Base-by-base conservation (phyloP, 2,113 vertebrate genomes). In the Amblyopsis rosae region DNA sequence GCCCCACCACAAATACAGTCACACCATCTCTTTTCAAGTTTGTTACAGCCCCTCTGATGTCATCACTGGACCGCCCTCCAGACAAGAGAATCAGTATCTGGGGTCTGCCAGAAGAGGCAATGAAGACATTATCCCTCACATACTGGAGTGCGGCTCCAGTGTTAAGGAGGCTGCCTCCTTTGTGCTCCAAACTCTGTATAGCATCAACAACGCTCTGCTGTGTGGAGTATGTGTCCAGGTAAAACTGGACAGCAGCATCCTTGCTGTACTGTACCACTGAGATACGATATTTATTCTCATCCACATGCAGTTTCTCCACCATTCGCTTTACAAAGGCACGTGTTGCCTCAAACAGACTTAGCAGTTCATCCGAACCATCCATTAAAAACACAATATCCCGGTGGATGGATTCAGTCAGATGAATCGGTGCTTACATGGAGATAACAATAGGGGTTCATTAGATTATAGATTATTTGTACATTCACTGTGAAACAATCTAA, bases 1-100 rank as follows among this genome's bases (percentile, higher is more conserved):
- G 89, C 83, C 92, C 95, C 67, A 98, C 81, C 9, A 91, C 88
- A 81, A 95, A 94, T 1, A 92, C 80, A 63, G 92, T 88, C 6
- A 97, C 90, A 45, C 93, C 91, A 0, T 86, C 70, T 60, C 76
- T 79, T 82, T 89, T 95, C 80, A 97, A 75, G 47, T 67, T 84
- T 70, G 77, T 69, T 0, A 90, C 91, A 0, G 93, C 81, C 10
- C 75, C 76, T 9, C 91, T 93, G 81, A 96, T 87, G 0, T 88
- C 73, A 0, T 98, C 96, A 0, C 66, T 86, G 0, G 96, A 96
- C 49, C 67, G 88, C 32, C 95, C 95, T 0, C 94, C 94, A 70
- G 80, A 94, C 33, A 98, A 72, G 11, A 98, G 87, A 65, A 99
- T 81, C 77, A 98, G 81, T 72, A 95, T 88, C 81, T 97, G 96